Base-by-base conservation (phyloP, 2,888 invertebrate genomes). In the Notodonta ziczac region DNA sequence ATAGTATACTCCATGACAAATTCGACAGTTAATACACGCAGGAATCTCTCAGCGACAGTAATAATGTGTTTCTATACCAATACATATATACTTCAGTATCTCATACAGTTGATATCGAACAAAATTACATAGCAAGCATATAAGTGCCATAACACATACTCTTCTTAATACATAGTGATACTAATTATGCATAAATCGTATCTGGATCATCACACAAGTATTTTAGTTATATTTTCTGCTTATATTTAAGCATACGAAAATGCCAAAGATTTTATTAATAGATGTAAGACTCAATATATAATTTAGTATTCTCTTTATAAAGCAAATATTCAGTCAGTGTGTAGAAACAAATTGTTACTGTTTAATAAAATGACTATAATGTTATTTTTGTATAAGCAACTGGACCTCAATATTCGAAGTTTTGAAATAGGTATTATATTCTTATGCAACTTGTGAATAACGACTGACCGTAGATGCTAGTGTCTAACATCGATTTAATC, bases 281-380 rank as follows among this genome's bases (percentile, higher is more conserved):
- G 92, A 78, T 89, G 71, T 93, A 92, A 91, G 92, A 85, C 81
- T 83, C 82, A 82, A 73, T 86, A 80, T 83, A 77, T 79, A 77
- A 76, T 75, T 76, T 72, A 81, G 62, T 85, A 83, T 80, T 82
- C 84, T 79, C 84, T 80, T 72, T 81, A 65, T 70, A 66, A 71
- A 75, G 56, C 42, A 77, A 78, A 78, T 78, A 78, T 79, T 78
- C 74, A 48, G 35, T 24, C 40, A 69, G 75, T 81, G 90, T 85
- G 81, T 91, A 87, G 92, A 93, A 93, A 92, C 93, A 93, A 87
- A 92, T 93, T 93, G 89, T 93, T 93, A 93, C 93, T 93, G 93
- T 92, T 88, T 76, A 78, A 74, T 77, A 70, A 73, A 80, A 76
- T 82, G 77, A 81, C 76, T 77, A 73, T 71, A 82, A 83, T 84